Evolutionary conservation across 64 coral and sea anemone genomes (phyloP).

Genomic region (Astreopora myriophthalma): DNA sequence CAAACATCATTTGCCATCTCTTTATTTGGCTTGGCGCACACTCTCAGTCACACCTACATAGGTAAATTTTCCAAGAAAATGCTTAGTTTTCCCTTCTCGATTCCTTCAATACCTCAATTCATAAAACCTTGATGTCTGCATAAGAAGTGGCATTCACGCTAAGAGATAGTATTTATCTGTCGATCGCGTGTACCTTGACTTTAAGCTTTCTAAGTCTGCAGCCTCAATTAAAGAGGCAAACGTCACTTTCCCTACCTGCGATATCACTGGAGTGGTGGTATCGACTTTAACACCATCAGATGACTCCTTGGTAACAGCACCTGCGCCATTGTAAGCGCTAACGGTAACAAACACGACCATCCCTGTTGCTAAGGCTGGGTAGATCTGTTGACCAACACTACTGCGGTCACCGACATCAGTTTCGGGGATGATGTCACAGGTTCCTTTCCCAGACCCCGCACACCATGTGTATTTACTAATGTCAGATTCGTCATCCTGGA

Average conservation of each 20-base stretch:
- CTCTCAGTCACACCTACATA: too few species aligned
- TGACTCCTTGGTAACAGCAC: slow-evolving; percentile 11
- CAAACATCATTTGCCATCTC: too few species aligned
- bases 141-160: too few species aligned
- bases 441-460: slow-evolving; percentile 66
- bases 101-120: too few species aligned
- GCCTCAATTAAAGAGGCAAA: neutral
- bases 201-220: too few species aligned
- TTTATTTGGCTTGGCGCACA: too few species aligned
- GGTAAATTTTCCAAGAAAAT: too few species aligned
- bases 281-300: slow-evolving; percentile 84
- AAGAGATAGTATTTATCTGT: too few species aligned
- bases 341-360: slow-evolving; percentile 64
- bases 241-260: neutral
- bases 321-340: slow-evolving; percentile 62
- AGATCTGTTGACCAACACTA: slow-evolving; percentile 53
- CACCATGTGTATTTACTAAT: slow-evolving; percentile 80
- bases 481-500: slow-evolving; percentile 76
- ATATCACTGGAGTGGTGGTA: slow-evolving; percentile 49
- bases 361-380: slow-evolving; percentile 64
- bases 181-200: too few species aligned
- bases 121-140: too few species aligned
- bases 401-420: slow-evolving; percentile 21
- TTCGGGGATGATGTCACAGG: slow-evolving; percentile 66
- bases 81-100: too few species aligned